These are phyloP conservation scores for Cyprinodon variegatus DNA, from an alignment of 2,113 vertebrate genomes.

Conservation along the genomic window DNA sequence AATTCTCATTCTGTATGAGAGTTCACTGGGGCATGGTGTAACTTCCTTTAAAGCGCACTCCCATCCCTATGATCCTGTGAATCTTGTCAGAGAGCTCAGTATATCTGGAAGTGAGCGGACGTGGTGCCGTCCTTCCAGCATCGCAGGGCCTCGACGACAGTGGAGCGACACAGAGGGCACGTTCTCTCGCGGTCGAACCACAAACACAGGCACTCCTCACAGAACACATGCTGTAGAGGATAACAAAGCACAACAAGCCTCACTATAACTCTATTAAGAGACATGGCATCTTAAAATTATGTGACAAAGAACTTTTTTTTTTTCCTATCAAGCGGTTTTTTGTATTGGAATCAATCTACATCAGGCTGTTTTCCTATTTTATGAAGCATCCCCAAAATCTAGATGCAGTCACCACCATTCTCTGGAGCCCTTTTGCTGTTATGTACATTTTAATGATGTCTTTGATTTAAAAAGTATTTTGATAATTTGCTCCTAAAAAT, in stretches of 20 bases:
- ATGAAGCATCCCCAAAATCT: no score
- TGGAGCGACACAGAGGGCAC: conserved; percentile 92
- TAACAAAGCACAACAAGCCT: background rate
- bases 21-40: background rate
- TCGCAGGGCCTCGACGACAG: conserved; percentile 87
- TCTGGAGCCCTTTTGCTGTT: no score
- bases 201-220: conserved; percentile 94
- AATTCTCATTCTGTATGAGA: background rate
- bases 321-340: no score
- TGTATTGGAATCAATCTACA: no score
- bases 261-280: background rate
- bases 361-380: no score
- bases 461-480: background rate
- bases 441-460: background rate
- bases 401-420: no score
- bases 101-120: conserved; percentile 96
- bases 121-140: conserved; percentile 98
- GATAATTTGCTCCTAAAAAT: background rate
- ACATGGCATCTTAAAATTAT: no score
- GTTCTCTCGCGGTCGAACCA: conserved; percentile 96
- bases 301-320: no score
- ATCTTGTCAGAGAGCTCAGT: conserved; percentile 64
- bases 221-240: conserved; percentile 90
- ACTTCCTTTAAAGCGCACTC: background rate
- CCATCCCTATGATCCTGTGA: background rate